Conservation (phyloP, 1,140 invertebrate species). For the Saccostrea cuccullata region DNA sequence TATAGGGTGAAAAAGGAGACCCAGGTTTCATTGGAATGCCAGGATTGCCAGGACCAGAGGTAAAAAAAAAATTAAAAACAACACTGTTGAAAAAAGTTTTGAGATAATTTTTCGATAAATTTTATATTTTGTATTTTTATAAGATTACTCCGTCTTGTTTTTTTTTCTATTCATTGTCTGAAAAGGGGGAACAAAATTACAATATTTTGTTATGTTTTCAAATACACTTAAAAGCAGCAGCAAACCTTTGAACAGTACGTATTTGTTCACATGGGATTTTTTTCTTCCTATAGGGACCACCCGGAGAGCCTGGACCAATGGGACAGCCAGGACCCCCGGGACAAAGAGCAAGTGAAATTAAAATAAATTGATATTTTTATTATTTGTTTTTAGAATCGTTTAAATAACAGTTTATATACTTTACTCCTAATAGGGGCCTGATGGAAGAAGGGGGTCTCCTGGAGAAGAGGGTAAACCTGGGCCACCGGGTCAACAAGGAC, state of each 20-base stretch:
- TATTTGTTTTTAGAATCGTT: too few species aligned
- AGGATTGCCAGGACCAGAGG: conserved; percentile 84
- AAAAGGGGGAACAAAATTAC: too few species aligned
- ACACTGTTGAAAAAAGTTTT: too few species aligned
- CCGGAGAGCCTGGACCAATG: conserved; percentile 58
- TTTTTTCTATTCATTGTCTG: too few species aligned
- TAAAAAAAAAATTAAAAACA: conserved; percentile 22
- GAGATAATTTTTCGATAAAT: too few species aligned
- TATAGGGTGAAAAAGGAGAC: conserved; percentile 89
- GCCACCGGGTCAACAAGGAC: conserved; percentile 82
- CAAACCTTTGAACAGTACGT: too few species aligned
- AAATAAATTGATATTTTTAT: too few species aligned
- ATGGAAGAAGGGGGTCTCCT: conserved; percentile 65
- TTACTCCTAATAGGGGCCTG: background rate
- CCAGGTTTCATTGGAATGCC: conserved; percentile 89
- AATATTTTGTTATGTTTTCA: too few species aligned
- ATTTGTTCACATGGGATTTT: too few species aligned
- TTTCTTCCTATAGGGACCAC: conserved; percentile 53
- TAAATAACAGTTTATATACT: background rate
- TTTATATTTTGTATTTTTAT: too few species aligned
- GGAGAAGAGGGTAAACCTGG: conserved; percentile 68
- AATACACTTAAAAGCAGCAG: too few species aligned
- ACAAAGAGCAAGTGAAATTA: conserved; percentile 57
- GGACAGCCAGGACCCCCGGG: conserved; percentile 74
- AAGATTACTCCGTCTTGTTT: too few species aligned